A percentile compares a stretch with the other conserved stretches of the same genome.
Evolutionary conservation across 2,888 invertebrate species (phyloP).

Genomic region (Diplazon laetatorius): DNA sequence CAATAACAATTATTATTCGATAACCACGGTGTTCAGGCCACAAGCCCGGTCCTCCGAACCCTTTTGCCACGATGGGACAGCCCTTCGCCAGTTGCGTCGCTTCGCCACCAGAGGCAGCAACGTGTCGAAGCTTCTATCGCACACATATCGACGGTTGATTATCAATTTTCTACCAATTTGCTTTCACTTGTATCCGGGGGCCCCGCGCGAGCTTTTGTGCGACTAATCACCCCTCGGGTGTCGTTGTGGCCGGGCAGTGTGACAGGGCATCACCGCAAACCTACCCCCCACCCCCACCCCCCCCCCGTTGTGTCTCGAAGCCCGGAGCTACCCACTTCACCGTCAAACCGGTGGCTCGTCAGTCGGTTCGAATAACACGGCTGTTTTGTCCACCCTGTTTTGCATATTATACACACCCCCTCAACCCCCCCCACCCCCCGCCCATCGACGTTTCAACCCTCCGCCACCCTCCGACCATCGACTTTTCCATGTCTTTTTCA

Average conservation of each 20-base stretch:
- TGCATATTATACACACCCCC: slow-evolving; percentile 43
- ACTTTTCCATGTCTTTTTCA: not conserved
- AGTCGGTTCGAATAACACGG: slow-evolving; percentile 45
- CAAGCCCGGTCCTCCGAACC: no score
- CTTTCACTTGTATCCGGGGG: slow-evolving; percentile 82
- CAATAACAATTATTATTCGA: no score
- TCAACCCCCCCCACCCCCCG: not conserved
- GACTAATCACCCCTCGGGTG: slow-evolving; percentile 80
- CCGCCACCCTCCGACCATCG: no score
- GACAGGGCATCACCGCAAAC: slow-evolving; percentile 67
- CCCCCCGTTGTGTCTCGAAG: slow-evolving; percentile 44
- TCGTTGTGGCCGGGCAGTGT: slow-evolving; percentile 71
- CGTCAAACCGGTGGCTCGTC: slow-evolving; percentile 32
- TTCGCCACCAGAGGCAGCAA: not conserved
- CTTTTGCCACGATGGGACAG: not conserved
- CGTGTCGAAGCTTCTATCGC: slow-evolving; percentile 73
- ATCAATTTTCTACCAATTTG: slow-evolving; percentile 83
- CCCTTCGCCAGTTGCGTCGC: slow-evolving; percentile 4
- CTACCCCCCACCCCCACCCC: no score
- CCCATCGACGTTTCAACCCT: no score
- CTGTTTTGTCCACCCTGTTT: slow-evolving; percentile 38
- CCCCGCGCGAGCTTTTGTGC: slow-evolving; percentile 80
- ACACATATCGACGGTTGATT: slow-evolving; percentile 79
- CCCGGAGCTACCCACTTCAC: slow-evolving; percentile 44
- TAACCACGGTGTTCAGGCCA: no score